Conservation (phyloP, 2,888 invertebrate genomes). For the Lasius platythorax region DNA sequence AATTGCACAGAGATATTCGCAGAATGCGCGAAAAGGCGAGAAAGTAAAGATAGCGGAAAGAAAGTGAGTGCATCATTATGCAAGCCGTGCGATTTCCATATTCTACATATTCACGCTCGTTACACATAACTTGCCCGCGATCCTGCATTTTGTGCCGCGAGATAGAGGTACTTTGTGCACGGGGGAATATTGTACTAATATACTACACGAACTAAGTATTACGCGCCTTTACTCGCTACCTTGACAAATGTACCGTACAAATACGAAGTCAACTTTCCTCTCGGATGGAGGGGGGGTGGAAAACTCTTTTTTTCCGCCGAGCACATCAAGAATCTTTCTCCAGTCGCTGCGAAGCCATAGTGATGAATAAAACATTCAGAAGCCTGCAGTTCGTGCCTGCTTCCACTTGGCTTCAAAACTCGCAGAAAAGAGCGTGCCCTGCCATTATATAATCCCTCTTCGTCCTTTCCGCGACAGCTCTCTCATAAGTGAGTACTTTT, state of each 20-base stretch:
- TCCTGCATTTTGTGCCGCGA: slow-evolving; percentile 67
- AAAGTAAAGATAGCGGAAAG: slow-evolving; percentile 71
- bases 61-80: slow-evolving; percentile 65
- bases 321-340: slow-evolving; percentile 55
- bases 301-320: slow-evolving; percentile 36
- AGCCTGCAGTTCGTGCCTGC: slow-evolving; percentile 46
- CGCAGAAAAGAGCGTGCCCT: slow-evolving; percentile 47
- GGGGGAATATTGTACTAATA: slow-evolving; percentile 61
- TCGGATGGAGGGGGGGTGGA: neutral
- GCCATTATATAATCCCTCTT: slow-evolving; percentile 51
- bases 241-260: slow-evolving; percentile 59
- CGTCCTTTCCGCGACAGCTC: slow-evolving; percentile 31
- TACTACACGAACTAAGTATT: slow-evolving; percentile 55
- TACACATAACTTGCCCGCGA: slow-evolving; percentile 67
- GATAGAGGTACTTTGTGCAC: slow-evolving; percentile 59
- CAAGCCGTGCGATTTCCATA: slow-evolving; percentile 68
- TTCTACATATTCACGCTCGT: slow-evolving; percentile 71
- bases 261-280: slow-evolving; percentile 57
- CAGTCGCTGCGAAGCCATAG: slow-evolving; percentile 54
- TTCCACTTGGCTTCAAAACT: slow-evolving; percentile 52
- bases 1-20: slow-evolving; percentile 27
- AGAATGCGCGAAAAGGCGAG: slow-evolving; percentile 48
- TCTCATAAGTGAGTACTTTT: slow-evolving; percentile 37
- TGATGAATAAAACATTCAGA: slow-evolving; percentile 55
- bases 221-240: slow-evolving; percentile 39